Conservation (phyloP, 2,888 invertebrate species). For the Drosophila kambysellisi region DNA sequence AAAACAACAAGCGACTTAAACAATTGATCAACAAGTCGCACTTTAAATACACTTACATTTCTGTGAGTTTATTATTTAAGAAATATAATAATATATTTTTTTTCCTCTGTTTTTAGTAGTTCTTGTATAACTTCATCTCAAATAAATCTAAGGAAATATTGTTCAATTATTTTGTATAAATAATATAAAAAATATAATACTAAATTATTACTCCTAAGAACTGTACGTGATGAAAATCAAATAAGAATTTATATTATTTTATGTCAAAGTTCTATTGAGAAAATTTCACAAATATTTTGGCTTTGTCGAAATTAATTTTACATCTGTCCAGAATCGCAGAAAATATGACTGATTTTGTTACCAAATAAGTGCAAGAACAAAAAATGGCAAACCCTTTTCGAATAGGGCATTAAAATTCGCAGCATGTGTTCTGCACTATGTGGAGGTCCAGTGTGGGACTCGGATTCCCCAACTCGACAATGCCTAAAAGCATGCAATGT, state of each 20-base stretch:
- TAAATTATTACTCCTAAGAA: too few species aligned
- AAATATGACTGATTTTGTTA: not conserved
- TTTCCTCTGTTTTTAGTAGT: accelerated
- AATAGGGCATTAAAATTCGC: slow-evolving; percentile 35
- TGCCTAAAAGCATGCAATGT: slow-evolving; percentile 42
- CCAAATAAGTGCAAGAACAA: not conserved
- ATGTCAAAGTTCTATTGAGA: not conserved
- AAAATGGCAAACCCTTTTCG: not conserved
- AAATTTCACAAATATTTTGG: not conserved
- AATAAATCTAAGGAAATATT: too few species aligned
- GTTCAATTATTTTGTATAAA: not conserved
- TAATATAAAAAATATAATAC: too few species aligned
- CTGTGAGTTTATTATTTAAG: too few species aligned
- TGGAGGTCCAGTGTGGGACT: too few species aligned
- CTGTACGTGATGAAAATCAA: not conserved
- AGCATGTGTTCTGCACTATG: slow-evolving; percentile 31
- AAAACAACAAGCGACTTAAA: slow-evolving; percentile 35
- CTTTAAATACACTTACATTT: not conserved
- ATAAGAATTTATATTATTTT: not conserved
- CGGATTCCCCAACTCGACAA: slow-evolving; percentile 1
- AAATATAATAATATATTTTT: too few species aligned
- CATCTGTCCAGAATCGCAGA: too few species aligned
- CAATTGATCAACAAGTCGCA: slow-evolving; percentile 23
- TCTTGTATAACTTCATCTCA: not conserved
- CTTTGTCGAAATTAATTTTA: not conserved